Evolutionary conservation across 2,797 vertebrate genomes (phyloP).

Genomic region (Mormyrops boulengeri): DNA sequence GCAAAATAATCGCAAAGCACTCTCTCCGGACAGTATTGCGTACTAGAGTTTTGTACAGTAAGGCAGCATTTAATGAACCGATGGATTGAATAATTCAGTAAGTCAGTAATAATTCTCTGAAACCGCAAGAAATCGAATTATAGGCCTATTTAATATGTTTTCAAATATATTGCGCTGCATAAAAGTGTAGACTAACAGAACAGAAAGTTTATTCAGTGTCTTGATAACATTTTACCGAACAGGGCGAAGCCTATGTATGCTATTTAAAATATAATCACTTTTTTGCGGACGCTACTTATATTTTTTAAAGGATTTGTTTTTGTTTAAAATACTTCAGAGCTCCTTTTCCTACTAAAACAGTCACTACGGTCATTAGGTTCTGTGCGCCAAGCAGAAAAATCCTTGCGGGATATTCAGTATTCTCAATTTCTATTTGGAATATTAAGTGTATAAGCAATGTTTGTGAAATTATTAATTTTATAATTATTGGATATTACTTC

Average conservation of each 20-base stretch:
- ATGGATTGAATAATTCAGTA: not conserved
- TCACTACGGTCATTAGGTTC: not conserved
- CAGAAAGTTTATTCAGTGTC: not conserved
- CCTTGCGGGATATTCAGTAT: not conserved
- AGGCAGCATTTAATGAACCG: not conserved
- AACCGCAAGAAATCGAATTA: not conserved
- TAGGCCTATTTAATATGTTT: not conserved
- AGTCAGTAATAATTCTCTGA: not conserved
- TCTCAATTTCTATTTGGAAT: not conserved
- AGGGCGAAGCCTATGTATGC: not conserved
- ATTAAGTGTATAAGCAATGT: not conserved
- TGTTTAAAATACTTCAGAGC: not conserved
- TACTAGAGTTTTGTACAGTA: not conserved
- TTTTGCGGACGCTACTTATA: not conserved
- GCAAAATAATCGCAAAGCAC: not conserved
- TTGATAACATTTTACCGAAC: not conserved
- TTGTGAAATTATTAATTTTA: not conserved
- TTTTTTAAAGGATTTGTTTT: not conserved
- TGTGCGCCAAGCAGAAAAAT: not conserved
- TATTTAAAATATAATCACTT: not conserved
- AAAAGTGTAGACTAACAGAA: not conserved
- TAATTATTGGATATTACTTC: not conserved
- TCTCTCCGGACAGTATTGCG: not conserved
- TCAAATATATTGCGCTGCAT: not conserved
- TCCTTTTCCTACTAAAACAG: not conserved